These are phyloP conservation scores for Vultur gryphus DNA, from an alignment of 2,797 vertebrate genomes.

Conservation along the genomic window DNA sequence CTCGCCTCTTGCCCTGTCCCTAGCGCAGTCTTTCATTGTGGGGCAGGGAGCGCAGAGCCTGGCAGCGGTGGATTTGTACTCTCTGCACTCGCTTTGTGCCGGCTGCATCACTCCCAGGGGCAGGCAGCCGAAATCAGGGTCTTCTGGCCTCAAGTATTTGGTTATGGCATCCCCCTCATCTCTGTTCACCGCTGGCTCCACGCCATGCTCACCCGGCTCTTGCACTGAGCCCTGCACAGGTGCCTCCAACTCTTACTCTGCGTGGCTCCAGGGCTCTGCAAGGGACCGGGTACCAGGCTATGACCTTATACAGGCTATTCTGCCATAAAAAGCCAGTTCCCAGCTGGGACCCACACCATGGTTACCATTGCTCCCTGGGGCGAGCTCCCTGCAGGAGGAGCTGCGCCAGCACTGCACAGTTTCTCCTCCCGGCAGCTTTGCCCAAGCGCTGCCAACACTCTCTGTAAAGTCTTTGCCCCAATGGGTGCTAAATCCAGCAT, in stretches of 20 bases:
- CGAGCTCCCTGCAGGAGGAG: neutral
- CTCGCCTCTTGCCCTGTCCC: neutral
- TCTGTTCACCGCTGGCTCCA: neutral
- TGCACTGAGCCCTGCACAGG: neutral
- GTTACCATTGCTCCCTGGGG: neutral
- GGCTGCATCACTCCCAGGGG: neutral
- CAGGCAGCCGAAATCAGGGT: neutral
- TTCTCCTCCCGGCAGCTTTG: neutral
- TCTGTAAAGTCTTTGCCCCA: neutral
- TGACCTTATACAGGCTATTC: neutral
- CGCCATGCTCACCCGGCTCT: neutral
- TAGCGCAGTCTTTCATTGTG: accelerated
- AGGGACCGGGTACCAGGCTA: neutral
- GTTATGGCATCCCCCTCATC: neutral
- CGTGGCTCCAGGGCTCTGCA: neutral
- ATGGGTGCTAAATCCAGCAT: neutral
- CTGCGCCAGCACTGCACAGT: neutral
- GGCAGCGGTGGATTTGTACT: neutral
- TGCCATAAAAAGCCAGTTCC: neutral
- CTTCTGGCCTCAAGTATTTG: neutral
- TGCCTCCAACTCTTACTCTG: neutral
- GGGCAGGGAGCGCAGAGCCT: neutral
- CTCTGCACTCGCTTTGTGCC: neutral
- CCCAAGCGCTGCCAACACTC: neutral
- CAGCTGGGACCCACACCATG: neutral